Evolutionary conservation across 2,797 vertebrate species (phyloP), one percentile per base, ranked within the genome.

Genomic region (Menidia menidia): DNA sequence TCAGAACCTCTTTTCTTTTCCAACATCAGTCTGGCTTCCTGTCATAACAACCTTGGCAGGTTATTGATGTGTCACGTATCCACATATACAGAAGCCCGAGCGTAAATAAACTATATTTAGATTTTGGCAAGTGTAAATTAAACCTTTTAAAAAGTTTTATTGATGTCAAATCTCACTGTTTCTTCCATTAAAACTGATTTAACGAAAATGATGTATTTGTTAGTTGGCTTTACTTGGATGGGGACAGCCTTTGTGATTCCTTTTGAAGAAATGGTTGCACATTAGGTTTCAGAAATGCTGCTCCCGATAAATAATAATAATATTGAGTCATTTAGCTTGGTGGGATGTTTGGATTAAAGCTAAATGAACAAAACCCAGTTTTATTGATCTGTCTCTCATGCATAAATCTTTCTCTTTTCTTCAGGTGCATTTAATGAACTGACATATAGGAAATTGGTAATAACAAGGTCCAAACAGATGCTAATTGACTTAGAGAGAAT

Each of bases 61-160:
- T 59, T 54, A 30, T 39, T 71, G 45, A 73, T 30, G 32, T n/a
- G 25, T 43, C 59, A 7, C 42, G 41, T 14, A 7, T 10, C 4
- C 32, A 58, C 31, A 52, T 39, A 41, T 45, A 18, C 10, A 44
- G 62, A 56, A 14, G 47, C 5, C 25, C 12, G 48, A 25, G 35
- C 30, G 15, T 25, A 59, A 25, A 69, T 31, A 61, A 18, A n/a
- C 30, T 3, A 1, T 25, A 15, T 18, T 77, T 2, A 55, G 10
- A 59, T 12, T 4, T 31, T 68, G 55, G 31, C 53, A 60, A 55
- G 15, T 4, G 10, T 67, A 32, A 43, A 59, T 53, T 31, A 70
- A 44, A 50, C 64, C 15, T 64, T 42, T 48, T 77, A 68, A 68
- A 48, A 82, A 70, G 56, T 25, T 51, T 11, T 68, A 73, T 57